phyloP scores from a whole-genome alignment of 2,888 invertebrate species.

The Drosophila quinaria region DNA sequence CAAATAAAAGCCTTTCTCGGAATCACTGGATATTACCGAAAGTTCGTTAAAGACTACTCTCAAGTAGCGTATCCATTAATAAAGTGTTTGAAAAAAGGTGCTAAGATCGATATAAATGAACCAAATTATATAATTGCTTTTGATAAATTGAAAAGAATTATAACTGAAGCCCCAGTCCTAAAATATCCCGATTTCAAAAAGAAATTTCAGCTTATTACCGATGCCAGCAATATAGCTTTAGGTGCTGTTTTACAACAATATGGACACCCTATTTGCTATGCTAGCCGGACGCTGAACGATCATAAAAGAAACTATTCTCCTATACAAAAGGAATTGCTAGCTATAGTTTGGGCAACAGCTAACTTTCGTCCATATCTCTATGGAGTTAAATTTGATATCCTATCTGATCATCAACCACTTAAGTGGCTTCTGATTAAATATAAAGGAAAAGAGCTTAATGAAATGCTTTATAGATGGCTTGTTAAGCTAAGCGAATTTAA shows the following conservation, averaged over 20 bases:
- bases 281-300: slow-evolving; percentile 13
- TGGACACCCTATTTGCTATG: too few species aligned
- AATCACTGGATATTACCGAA: slow-evolving; percentile 13
- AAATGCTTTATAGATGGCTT: too few species aligned
- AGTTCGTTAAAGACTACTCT: slow-evolving; percentile 12
- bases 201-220: slow-evolving; percentile 36
- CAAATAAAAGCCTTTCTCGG: slow-evolving; percentile 23
- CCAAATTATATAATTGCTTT: slow-evolving; percentile 29
- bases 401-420: too few species aligned
- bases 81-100: slow-evolving; percentile 40
- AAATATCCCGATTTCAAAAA: slow-evolving; percentile 40
- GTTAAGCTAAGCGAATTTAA: too few species aligned
- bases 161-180: slow-evolving; percentile 32
- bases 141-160: slow-evolving; percentile 31
- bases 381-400: too few species aligned
- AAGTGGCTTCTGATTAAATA: too few species aligned
- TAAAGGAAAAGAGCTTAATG: too few species aligned
- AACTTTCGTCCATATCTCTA: too few species aligned
- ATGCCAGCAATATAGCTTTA: slow-evolving; percentile 48
- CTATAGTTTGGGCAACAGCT: slow-evolving; percentile 4
- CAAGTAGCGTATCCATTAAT: slow-evolving; percentile 38
- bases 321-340: slow-evolving; percentile 46
- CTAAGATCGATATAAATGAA: slow-evolving; percentile 34
- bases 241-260: slow-evolving; percentile 48
- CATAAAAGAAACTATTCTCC: slow-evolving; percentile 34